Evolutionary conservation across 2,888 invertebrate species (phyloP).

Genomic region (Ischnura elegans): DNA sequence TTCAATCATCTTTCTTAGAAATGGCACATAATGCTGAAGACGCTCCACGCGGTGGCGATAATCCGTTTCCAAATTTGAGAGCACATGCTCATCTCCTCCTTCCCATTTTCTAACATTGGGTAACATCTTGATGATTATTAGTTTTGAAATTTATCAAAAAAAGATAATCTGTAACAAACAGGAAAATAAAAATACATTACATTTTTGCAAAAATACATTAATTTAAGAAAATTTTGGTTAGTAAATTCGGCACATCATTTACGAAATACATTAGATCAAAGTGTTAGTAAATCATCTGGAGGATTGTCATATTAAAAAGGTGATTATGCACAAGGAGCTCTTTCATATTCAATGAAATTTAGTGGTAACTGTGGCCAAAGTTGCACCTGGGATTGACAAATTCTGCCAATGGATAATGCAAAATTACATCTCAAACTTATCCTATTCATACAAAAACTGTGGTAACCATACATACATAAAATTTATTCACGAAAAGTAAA

Average conservation of each 20-base stretch:
- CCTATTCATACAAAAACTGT: no score
- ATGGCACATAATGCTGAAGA: slow-evolving; percentile 87
- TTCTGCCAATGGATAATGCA: no score
- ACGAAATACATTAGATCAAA: neutral
- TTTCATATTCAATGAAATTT: no score
- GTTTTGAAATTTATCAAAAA: slow-evolving; percentile 6
- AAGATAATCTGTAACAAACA: slow-evolving; percentile 24
- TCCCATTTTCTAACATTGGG: neutral
- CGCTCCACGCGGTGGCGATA: slow-evolving; percentile 76
- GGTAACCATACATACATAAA: no score
- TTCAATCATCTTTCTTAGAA: slow-evolving; percentile 85
- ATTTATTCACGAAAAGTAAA: no score
- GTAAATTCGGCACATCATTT: neutral
- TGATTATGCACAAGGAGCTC: no score
- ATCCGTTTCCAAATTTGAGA: neutral
- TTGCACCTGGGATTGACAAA: no score
- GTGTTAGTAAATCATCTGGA: neutral
- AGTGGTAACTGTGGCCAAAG: no score
- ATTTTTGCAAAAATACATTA: neutral
- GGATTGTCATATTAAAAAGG: neutral
- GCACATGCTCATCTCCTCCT: neutral
- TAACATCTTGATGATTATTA: slow-evolving; percentile 5
- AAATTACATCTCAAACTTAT: no score
- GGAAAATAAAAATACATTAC: neutral
- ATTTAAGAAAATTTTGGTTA: neutral